phyloP scores from a whole-genome alignment of 2,113 vertebrate species.

The Takifugu bimaculatus region DNA sequence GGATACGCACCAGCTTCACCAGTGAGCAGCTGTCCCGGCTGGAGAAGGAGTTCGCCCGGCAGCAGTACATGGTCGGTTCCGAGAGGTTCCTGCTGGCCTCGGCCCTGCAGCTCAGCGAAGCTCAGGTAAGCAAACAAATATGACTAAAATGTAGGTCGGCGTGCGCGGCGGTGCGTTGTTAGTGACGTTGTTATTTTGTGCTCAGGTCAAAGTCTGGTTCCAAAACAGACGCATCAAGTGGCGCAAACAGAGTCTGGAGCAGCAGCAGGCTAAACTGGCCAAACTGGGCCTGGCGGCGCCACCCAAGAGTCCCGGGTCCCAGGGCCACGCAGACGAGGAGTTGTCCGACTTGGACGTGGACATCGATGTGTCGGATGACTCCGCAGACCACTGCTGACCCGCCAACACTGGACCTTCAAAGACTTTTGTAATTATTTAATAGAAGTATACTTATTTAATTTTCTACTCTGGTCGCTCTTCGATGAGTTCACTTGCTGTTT shows the following conservation, averaged over 20 bases:
- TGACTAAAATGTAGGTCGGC: too few species aligned
- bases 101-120: slow-evolving; percentile 77
- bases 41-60: slow-evolving; percentile 81
- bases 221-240: slow-evolving; percentile 83
- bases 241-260: slow-evolving; percentile 81
- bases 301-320: slow-evolving; percentile 69
- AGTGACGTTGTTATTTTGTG: neutral
- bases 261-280: slow-evolving; percentile 80
- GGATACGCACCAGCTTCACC: slow-evolving; percentile 82
- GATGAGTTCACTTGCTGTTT: slow-evolving; percentile 43
- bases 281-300: slow-evolving; percentile 74
- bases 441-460: slow-evolving; percentile 78
- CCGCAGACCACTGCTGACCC: slow-evolving; percentile 50
- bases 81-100: slow-evolving; percentile 81
- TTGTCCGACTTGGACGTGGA: slow-evolving; percentile 68
- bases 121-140: slow-evolving; percentile 68
- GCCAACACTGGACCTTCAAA: slow-evolving; percentile 2
- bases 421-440: slow-evolving; percentile 68
- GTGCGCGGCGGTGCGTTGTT: neutral
- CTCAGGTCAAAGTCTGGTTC: slow-evolving; percentile 83
- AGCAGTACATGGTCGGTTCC: slow-evolving; percentile 84
- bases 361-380: slow-evolving; percentile 65
- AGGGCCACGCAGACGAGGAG: slow-evolving; percentile 68
- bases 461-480: slow-evolving; percentile 55
- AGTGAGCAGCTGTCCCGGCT: slow-evolving; percentile 81